These are phyloP conservation scores for Aromia moschata DNA, from an alignment of 2,888 invertebrate species.

Conservation along the genomic window DNA sequence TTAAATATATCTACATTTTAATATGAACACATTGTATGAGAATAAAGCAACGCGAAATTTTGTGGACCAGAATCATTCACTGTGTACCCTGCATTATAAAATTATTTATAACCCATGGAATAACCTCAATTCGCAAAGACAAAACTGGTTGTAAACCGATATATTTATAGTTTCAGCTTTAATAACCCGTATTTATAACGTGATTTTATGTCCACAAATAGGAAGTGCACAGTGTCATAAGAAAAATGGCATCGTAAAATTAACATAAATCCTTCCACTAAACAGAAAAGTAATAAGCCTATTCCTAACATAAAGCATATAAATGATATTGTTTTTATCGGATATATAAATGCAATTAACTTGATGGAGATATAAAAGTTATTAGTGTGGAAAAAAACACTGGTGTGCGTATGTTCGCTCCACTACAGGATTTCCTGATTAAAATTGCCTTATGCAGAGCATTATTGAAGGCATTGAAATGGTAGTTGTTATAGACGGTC, in stretches of 20 bases:
- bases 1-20: too few relatives aligned
- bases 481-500: too few relatives aligned
- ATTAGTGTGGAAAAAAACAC: too few relatives aligned
- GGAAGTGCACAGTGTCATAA: constrained; percentile 7
- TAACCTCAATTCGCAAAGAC: not conserved
- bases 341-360: too few relatives aligned
- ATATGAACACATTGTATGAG: too few relatives aligned
- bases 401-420: too few relatives aligned
- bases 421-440: too few relatives aligned
- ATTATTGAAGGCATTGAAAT: too few relatives aligned
- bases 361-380: too few relatives aligned
- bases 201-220: constrained; percentile 11
- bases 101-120: not conserved
- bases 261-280: constrained; percentile 6
- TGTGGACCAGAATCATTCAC: not conserved
- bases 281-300: not conserved
- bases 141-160: constrained; percentile 7
- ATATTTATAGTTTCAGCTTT: constrained; percentile 14
- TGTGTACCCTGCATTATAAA: not conserved
- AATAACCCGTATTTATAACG: constrained; percentile 9
- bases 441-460: too few relatives aligned
- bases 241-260: constrained; percentile 8
- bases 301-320: not conserved
- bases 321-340: not conserved
- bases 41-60: not conserved